Base-by-base conservation (phyloP, 1,140 invertebrate genomes). In the Dreissena polymorpha region DNA sequence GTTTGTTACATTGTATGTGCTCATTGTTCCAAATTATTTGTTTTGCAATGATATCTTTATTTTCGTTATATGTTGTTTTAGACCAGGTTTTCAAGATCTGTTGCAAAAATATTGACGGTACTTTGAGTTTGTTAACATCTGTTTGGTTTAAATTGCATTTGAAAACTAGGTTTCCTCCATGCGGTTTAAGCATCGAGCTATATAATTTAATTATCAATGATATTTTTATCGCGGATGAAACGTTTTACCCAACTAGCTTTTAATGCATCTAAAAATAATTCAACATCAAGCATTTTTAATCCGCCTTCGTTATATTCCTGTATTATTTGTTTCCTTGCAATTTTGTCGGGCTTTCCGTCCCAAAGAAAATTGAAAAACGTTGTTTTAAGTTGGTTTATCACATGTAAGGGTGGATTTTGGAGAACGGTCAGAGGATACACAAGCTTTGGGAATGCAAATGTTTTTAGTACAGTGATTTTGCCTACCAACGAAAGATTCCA, bases 401-500 rank as follows among this genome's bases (percentile, higher is more conserved):
- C 50, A 29, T 29, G 10, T 69, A 2, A 16, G 29, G 67, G 12
- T 29, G 67, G 67, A 29, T 27, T 69, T 8, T 69, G 39, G 39
- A 39, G 39, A 39, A 39, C 39, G 39, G 39, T 39, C 2, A 39
- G 39, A 39, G 39, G 39, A 18, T 69, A 69, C 16, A 69, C 27
- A 14, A 69, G 27, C 50, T 69, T 69, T 69, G 67, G 67, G 10
- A 69, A 29, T 69, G 67, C 67, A 29, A 69, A 69, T 13, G 23
- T 16, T 29, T 71, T 71, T 10, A 71, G 12, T 0, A 71, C 49
- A 0, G 69, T 53, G 25, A 71, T 18, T 71, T 71, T 51, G 23
- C 69, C 69, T 16, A 71, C 50, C n/a, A 71, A 23, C 25, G 69
- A 51, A 10, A 71, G 49, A 53, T 71, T 71, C 69, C 69, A 51